phyloP scores from a whole-genome alignment of 1,140 invertebrate genomes.

The Aphaenogaster floridana region DNA sequence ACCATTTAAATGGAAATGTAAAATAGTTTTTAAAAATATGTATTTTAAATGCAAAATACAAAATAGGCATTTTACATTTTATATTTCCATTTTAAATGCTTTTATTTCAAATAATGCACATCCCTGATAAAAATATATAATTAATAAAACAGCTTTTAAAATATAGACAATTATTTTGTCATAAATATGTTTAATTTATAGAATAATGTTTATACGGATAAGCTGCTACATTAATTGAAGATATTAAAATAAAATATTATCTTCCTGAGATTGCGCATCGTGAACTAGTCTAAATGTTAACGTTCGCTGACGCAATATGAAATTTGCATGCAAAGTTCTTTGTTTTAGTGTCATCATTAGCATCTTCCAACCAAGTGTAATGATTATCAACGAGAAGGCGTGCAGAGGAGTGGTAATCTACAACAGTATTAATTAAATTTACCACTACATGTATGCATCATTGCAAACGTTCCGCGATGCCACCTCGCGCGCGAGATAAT shows the following conservation, averaged over 20 bases:
- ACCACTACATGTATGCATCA: conserved; percentile 5
- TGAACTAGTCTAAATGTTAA: conserved; percentile 27
- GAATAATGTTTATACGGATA: background rate
- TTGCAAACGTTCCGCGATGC: conserved; percentile 39
- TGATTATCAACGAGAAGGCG: conserved; percentile 35
- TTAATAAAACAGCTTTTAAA: background rate
- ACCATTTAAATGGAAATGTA: no score
- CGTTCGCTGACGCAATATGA: conserved; percentile 22
- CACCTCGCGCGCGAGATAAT: conserved; percentile 55
- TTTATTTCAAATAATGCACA: no score
- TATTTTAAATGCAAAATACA: no score
- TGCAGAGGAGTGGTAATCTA: conserved; percentile 31
- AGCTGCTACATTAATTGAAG: background rate
- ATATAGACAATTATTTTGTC: background rate
- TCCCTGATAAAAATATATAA: background rate
- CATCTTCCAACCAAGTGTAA: conserved; percentile 34
- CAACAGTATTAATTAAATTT: conserved; percentile 70
- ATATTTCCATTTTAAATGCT: no score
- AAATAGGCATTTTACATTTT: no score
- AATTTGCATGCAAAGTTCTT: conserved; percentile 45
- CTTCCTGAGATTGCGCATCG: background rate
- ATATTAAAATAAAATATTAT: background rate
- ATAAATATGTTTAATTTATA: background rate
- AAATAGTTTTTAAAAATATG: no score
- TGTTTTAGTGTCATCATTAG: conserved; percentile 21